phyloP scores from a whole-genome alignment of 2,888 invertebrate genomes.

The Drosophila barbarae region DNA sequence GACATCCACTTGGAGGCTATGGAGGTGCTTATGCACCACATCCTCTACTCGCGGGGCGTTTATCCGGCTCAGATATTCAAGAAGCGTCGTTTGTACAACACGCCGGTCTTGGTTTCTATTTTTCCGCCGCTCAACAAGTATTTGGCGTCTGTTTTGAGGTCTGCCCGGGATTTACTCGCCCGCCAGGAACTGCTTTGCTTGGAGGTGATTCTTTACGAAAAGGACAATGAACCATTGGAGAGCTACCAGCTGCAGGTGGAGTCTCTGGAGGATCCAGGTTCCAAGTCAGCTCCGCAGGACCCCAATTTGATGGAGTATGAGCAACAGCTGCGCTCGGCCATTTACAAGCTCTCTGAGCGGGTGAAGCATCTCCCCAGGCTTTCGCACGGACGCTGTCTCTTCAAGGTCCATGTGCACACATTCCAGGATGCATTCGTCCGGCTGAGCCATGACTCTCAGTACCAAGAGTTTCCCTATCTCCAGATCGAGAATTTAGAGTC shows the following conservation, averaged over 20 bases:
- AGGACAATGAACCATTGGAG: constrained; percentile 53
- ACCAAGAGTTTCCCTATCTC: constrained; percentile 78
- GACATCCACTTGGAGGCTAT: constrained; percentile 76
- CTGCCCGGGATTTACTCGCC: constrained; percentile 63
- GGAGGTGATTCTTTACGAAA: constrained; percentile 70
- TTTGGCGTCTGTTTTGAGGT: constrained; percentile 65
- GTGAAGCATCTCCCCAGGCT: constrained; percentile 70
- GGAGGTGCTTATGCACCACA: constrained; percentile 77
- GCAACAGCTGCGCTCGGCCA: constrained; percentile 70
- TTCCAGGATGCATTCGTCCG: constrained; percentile 72
- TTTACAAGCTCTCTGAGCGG: constrained; percentile 72
- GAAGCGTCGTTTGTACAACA: constrained; percentile 75
- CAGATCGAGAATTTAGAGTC: constrained; percentile 42
- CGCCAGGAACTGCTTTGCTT: constrained; percentile 59
- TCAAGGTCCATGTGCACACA: constrained; percentile 75
- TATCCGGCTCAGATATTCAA: constrained; percentile 78
- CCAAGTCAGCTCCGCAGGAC: constrained; percentile 46
- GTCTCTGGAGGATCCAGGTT: neutral
- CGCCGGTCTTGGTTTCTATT: constrained; percentile 73
- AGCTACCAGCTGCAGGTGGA: constrained; percentile 55
- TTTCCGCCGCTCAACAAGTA: constrained; percentile 77
- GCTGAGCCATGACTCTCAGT: constrained; percentile 67
- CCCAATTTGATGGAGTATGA: constrained; percentile 75
- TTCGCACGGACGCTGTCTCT: constrained; percentile 60
- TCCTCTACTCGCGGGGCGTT: constrained; percentile 74